Percentiles rank a stretch among this genome's conserved stretches.
Conservation (phyloP, 2,888 invertebrate genomes). For the Eristalis intricaria region DNA sequence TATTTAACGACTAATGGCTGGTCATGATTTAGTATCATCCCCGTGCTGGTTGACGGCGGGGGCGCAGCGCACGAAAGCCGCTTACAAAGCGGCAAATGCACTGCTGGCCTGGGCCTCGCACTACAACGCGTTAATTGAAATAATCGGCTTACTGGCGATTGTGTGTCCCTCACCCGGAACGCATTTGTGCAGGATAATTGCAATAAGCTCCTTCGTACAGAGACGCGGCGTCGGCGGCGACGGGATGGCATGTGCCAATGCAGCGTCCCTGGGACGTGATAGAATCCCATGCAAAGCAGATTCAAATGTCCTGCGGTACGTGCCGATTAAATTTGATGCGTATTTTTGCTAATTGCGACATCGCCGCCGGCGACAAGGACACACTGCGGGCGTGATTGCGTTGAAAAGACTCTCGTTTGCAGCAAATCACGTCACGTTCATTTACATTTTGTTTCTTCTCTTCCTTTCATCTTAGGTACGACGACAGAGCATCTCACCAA, state of each 20-base stretch:
- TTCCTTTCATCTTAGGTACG: conserved; percentile 46
- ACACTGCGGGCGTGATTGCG: conserved; percentile 61
- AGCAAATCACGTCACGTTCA: neutral
- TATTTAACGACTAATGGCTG: conserved; percentile 66
- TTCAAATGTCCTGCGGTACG: conserved; percentile 61
- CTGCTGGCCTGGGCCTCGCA: conserved; percentile 25
- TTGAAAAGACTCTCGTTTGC: conserved; percentile 20
- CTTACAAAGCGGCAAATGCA: conserved; percentile 50
- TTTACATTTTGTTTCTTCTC: conserved; percentile 21
- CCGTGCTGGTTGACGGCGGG: neutral
- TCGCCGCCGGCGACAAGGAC: conserved; percentile 50
- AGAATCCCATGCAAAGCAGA: conserved; percentile 63
- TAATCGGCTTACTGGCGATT: conserved; percentile 64
- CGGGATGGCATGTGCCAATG: conserved; percentile 59
- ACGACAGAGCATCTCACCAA: conserved; percentile 64
- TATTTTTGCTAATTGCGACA: conserved; percentile 65
- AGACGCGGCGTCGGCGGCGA: neutral
- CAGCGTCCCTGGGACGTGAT: conserved; percentile 73
- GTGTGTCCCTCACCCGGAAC: conserved; percentile 22
- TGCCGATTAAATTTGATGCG: conserved; percentile 46
- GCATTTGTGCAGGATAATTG: conserved; percentile 69
- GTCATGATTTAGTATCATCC: conserved; percentile 41
- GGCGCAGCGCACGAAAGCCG: conserved; percentile 31
- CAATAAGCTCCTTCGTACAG: conserved; percentile 55
- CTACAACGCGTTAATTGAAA: conserved; percentile 67